Evolutionary conservation across 2,113 vertebrate species (phyloP).

Genomic region (Entomyzon cyanotis): DNA sequence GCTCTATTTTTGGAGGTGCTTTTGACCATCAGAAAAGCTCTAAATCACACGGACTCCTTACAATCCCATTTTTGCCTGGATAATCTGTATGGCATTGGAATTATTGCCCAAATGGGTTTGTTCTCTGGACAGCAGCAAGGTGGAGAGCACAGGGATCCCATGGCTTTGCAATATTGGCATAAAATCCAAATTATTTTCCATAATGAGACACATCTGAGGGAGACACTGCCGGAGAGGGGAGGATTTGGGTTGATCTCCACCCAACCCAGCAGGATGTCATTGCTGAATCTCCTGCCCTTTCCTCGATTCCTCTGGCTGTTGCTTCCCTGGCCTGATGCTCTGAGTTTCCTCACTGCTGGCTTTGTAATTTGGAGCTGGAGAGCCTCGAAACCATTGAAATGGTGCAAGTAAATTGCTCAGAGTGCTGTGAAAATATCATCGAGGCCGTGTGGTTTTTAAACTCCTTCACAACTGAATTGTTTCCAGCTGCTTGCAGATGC

Average conservation of each 20-base stretch:
- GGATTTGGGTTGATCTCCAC: neutral
- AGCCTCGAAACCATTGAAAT: constrained; percentile 77
- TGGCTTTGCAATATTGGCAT: neutral
- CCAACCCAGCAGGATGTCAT: constrained; percentile 9
- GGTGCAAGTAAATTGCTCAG: constrained; percentile 85
- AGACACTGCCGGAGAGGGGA: neutral
- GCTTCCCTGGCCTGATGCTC: constrained; percentile 50
- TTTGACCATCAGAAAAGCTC: neutral
- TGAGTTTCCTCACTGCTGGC: constrained; percentile 63
- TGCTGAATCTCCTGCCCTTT: constrained; percentile 66
- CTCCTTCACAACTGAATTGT: constrained; percentile 85
- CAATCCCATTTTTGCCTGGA: neutral
- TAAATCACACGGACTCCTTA: neutral
- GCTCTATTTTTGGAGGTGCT: neutral
- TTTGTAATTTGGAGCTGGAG: constrained; percentile 75
- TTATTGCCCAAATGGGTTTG: neutral
- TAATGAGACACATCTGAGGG: neutral
- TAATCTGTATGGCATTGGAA: neutral
- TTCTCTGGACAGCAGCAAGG: neutral
- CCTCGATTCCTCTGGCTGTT: constrained; percentile 60
- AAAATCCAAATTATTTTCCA: neutral
- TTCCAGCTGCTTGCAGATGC: constrained; percentile 90
- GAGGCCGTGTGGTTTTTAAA: constrained; percentile 88
- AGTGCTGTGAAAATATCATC: constrained; percentile 89
- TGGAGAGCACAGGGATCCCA: neutral